Base-by-base conservation (phyloP, 1,140 invertebrate genomes). In the Listronotus oregonensis region DNA sequence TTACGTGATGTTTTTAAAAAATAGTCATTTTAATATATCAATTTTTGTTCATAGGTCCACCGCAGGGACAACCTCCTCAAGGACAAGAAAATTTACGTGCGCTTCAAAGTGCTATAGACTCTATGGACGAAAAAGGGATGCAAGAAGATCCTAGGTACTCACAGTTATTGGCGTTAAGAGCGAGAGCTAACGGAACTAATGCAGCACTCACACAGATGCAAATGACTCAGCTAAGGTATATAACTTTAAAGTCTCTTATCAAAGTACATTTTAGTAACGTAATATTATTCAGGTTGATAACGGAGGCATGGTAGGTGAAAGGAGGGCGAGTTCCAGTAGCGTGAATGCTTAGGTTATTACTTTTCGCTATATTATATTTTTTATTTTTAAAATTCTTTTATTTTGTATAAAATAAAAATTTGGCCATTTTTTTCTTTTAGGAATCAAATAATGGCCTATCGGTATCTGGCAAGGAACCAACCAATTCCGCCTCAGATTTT, bases 361-460 rank as follows among this genome's bases (percentile, higher is more conserved):
- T n/a, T n/a, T n/a, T n/a, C n/a, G n/a, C n/a, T n/a, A n/a, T n/a
- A n/a, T n/a, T n/a, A n/a, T n/a, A n/a, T n/a, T n/a, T n/a, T n/a
- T n/a, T n/a, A n/a, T n/a, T n/a, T n/a, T n/a, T n/a, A n/a, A n/a
- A n/a, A n/a, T n/a, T n/a, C n/a, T n/a, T n/a, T n/a, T n/a, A n/a
- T n/a, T n/a, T n/a, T n/a, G n/a, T 5, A 27, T 27, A 27, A 27
- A 5, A 27, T 27, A 27, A 27, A 27, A 27, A 27, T 14, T 14
- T 10, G 2, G 3, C n/a, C 39, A 40, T 3, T 12, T 17, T 37
- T 44, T 43, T 46, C 59, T 77, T 76, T 32, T 67, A 87, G 88
- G 61, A 91, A 93, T 14, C 97, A 99, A 81, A 97, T 99, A 69
- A 93, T 95, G 82, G 96, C 95, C 0, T 99, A 99, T 79, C 87